Evolutionary conservation across 2,888 invertebrate species (phyloP).

Genomic region (Coecobrya sp.): DNA sequence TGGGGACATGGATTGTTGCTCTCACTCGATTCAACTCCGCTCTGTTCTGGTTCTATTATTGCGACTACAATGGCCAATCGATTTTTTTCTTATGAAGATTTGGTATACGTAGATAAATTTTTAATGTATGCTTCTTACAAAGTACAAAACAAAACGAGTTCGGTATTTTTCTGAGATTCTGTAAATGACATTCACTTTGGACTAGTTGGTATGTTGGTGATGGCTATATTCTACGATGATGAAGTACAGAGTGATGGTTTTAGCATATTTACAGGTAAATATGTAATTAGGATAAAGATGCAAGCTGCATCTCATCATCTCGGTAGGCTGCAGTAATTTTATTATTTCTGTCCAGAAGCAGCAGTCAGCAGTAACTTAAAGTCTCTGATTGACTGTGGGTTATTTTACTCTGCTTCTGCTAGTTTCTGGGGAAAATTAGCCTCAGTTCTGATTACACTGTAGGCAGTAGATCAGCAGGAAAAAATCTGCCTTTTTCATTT

Average conservation of each 20-base stretch:
- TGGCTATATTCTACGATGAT: too few relatives aligned
- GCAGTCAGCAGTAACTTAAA: background rate
- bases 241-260: background rate
- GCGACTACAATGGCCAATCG: constrained; percentile 7
- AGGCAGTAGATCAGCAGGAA: constrained; percentile 29
- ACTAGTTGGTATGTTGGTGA: background rate
- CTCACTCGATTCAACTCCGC: background rate
- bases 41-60: background rate
- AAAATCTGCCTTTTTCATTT: background rate
- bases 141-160: background rate
- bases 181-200: constrained; percentile 52
- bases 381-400: background rate
- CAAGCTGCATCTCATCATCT: background rate
- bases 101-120: background rate
- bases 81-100: constrained; percentile 7
- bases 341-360: background rate
- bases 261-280: background rate
- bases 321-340: constrained; percentile 31
- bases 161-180: constrained; percentile 26
- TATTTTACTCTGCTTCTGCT: background rate
- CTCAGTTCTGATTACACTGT: constrained; percentile 17
- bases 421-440: background rate
- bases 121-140: background rate
- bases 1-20: constrained; percentile 35
- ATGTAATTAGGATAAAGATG: constrained; percentile 1